Evolutionary conservation across 2,797 vertebrate species (phyloP).

Genomic region (Sebastes nivosus): DNA sequence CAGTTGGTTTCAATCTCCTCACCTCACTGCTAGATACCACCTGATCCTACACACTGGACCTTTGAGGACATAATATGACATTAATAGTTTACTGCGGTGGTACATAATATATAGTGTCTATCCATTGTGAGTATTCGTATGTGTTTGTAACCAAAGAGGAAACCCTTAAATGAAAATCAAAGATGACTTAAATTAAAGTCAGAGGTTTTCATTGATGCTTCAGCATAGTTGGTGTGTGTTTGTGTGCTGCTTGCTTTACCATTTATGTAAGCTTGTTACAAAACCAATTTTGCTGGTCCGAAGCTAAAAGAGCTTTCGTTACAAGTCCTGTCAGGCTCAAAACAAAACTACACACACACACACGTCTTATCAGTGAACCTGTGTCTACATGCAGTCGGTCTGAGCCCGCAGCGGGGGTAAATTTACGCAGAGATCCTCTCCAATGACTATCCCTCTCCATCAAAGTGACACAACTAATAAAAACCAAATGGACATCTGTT

Average conservation of each 20-base stretch:
- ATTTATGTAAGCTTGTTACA: slow-evolving; percentile 33
- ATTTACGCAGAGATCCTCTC: slow-evolving; percentile 5
- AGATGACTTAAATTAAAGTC: background rate
- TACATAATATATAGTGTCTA: background rate
- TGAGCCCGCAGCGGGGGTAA: background rate
- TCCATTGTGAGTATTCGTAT: background rate
- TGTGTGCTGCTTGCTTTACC: background rate
- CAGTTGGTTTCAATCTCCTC: no score
- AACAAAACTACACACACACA: background rate
- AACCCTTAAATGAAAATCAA: slow-evolving; percentile 4
- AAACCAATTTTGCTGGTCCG: slow-evolving; percentile 27
- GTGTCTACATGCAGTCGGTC: slow-evolving; percentile 13
- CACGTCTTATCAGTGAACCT: slow-evolving; percentile 27
- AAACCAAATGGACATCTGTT: background rate
- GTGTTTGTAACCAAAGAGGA: background rate
- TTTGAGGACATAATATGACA: background rate
- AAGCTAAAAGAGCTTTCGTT: slow-evolving; percentile 14
- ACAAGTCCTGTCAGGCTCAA: slow-evolving; percentile 13
- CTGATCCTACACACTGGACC: no score
- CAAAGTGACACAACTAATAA: slow-evolving; percentile 4
- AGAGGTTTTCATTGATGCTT: slow-evolving; percentile 10
- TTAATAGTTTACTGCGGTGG: background rate
- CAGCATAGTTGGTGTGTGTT: background rate
- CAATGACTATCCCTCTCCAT: background rate
- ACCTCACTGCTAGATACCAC: no score